These are phyloP conservation scores for Limosa lapponica DNA, from an alignment of 2,797 vertebrate genomes.

Conservation along the genomic window DNA sequence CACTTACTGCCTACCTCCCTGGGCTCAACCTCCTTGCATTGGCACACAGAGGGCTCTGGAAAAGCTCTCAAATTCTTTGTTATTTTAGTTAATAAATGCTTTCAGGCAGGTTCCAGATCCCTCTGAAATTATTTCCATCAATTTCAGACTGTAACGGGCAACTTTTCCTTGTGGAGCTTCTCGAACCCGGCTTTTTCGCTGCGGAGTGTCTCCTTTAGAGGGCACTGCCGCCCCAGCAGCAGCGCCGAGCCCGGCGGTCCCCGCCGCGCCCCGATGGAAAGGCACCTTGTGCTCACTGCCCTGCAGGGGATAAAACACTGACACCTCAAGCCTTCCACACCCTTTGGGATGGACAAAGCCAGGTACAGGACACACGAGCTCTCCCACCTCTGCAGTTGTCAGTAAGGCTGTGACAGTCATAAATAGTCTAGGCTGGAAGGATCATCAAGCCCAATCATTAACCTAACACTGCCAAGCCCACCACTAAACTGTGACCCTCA, in stretches of 20 bases:
- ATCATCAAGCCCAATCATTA: no score
- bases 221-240: neutral
- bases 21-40: neutral
- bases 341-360: neutral
- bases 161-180: neutral
- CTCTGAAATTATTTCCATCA: neutral
- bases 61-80: neutral
- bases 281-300: neutral
- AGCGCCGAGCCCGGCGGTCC: neutral
- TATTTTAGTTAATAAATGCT: neutral
- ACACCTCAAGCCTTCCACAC: neutral
- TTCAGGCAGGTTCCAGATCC: neutral
- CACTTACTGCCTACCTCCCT: fast-evolving
- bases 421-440: neutral
- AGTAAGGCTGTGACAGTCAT: neutral
- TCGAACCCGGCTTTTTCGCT: fast-evolving
- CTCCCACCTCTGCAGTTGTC: neutral
- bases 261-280: neutral
- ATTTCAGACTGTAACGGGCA: neutral
- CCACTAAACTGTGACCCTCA: neutral
- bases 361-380: neutral
- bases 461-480: neutral
- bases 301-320: neutral
- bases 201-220: neutral
- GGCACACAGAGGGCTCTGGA: neutral